These are phyloP conservation scores for Rattus rattus DNA, from an alignment of 2,113 vertebrate genomes.

Conservation along the genomic window DNA sequence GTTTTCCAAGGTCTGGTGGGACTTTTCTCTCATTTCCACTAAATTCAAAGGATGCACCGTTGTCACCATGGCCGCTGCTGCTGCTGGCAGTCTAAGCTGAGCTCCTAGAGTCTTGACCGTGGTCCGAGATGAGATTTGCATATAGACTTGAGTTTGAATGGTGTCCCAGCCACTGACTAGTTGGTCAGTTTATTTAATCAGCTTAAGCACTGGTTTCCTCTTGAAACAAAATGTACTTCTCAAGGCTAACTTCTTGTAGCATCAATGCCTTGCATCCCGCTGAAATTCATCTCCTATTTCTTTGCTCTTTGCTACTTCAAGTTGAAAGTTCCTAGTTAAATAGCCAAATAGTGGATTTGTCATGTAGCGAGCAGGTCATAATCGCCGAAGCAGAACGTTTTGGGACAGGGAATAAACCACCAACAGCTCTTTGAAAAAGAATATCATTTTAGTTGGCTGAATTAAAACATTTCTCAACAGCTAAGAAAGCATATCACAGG, in stretches of 20 bases:
- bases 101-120: not conserved
- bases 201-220: not conserved
- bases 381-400: not conserved
- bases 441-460: slow-evolving; percentile 20
- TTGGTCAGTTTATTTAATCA: not conserved
- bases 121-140: not conserved
- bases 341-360: not conserved
- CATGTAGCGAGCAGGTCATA: not conserved
- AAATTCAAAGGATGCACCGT: not conserved
- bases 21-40: not conserved
- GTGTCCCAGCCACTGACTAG: not conserved
- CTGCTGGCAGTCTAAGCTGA: fast-evolving
- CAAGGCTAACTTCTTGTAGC: not conserved
- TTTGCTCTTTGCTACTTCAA: not conserved
- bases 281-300: not conserved
- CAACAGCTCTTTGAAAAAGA: not conserved
- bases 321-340: not conserved
- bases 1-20: not conserved
- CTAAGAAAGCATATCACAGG: slow-evolving; percentile 10
- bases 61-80: not conserved
- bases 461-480: not conserved
- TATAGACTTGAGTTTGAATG: not conserved
- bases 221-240: not conserved
- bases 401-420: not conserved
- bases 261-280: not conserved